Base-by-base conservation (phyloP, 2,888 invertebrate species). In the Drosophila ezoana region DNA sequence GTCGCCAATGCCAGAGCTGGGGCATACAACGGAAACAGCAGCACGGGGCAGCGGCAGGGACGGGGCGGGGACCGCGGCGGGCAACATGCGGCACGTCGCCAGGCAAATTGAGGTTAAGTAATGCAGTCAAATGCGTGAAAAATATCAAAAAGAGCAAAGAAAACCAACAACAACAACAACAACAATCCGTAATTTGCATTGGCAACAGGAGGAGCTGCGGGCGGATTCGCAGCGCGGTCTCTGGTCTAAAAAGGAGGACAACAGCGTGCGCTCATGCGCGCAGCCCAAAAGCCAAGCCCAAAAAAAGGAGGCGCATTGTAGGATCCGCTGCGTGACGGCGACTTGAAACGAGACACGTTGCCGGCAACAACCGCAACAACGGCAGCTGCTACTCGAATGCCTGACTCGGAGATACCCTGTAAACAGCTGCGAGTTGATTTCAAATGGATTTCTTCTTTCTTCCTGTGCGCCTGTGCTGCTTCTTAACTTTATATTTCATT, bases 31-130 rank as follows among this genome's bases (percentile, higher is more conserved):
- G 75, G 81, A 75, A 81, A 77, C 56, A 52, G 33, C 67, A 63
- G 47, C 66, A 58, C 54, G 56, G 45, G 23, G 43, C 23, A 40
- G 43, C 40, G n/a, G 11, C n/a, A 20, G 8, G 16, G 13, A 28
- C 13, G 16, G 6, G 14, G n/a, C 6, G n/a, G 38, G 18, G 18
- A 37, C 3, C 47, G 28, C 57, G 10, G 53, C 32, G 20, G 9
- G 58, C 76, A 49, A 64, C 70, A 48, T 59, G 79, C 43, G 52
- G 89, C 83, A 85, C 81, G 89, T 87, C 75, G 87, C 72, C 76
- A 73, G 64, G 65, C 81, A 78, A 87, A 90, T 90, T 89, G 90
- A 81, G 90, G 90, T 87, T 90, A 90, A 90, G 88, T 79, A 81
- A 89, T 76, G 82, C 81, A 78, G 79, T 82, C 83, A 80, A 82